A percentile compares a stretch with the other conserved stretches of the same genome.
Conservation (phyloP, 2,888 invertebrate species). For the Macrophya alboannulata region DNA sequence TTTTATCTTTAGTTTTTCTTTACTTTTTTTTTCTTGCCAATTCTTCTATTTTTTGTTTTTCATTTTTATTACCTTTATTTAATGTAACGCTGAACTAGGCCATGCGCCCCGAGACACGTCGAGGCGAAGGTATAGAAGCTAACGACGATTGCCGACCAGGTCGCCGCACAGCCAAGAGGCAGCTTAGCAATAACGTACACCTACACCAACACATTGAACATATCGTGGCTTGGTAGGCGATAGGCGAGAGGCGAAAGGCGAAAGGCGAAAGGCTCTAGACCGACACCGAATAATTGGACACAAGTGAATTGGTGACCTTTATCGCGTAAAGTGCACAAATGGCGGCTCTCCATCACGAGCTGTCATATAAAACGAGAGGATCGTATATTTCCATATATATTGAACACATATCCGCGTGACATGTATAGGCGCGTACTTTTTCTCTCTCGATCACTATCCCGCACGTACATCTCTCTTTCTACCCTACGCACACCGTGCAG, state of each 20-base stretch:
- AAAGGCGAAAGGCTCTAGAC: constrained; percentile 1
- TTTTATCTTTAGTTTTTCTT: background rate
- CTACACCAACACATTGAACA: background rate
- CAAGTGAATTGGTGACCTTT: constrained; percentile 65
- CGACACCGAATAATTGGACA: constrained; percentile 59
- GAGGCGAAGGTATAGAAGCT: constrained; percentile 6
- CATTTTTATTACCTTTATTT: background rate
- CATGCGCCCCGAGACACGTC: constrained; percentile 27
- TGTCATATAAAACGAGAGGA: constrained; percentile 58
- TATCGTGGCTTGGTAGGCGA: background rate
- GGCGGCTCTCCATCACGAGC: constrained; percentile 61
- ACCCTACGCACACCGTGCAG: background rate
- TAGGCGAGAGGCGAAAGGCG: background rate
- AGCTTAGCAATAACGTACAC: constrained; percentile 33
- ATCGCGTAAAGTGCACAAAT: constrained; percentile 63
- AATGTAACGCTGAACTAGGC: constrained; percentile 6
- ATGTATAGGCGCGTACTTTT: constrained; percentile 33
- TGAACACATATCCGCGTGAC: constrained; percentile 60
- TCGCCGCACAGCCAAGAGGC: constrained; percentile 34
- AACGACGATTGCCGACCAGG: constrained; percentile 24
- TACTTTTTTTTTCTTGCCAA: background rate
- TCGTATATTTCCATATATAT: constrained; percentile 55
- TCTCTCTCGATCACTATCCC: background rate
- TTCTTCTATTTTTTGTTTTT: background rate
- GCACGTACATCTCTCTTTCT: background rate